phyloP scores from a whole-genome alignment of 2,888 invertebrate genomes.

The Pyrochroa serraticornis region DNA sequence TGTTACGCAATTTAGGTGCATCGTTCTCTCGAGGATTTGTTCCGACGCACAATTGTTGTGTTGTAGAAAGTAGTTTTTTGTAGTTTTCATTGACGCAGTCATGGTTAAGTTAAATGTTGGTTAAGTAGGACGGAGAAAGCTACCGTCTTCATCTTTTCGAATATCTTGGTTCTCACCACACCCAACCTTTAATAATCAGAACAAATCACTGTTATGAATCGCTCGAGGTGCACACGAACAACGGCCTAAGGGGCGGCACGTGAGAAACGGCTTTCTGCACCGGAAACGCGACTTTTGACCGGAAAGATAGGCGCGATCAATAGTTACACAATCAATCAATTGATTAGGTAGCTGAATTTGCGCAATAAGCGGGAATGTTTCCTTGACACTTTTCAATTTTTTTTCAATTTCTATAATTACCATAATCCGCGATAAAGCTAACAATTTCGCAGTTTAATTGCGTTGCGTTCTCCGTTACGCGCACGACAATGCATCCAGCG shows the following conservation, averaged over 20 bases:
- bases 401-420: too few species aligned
- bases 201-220: slow-evolving; percentile 18
- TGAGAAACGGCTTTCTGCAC: slow-evolving; percentile 1
- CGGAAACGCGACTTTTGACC: slow-evolving; percentile 1
- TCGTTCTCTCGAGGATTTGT: slow-evolving; percentile 5
- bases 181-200: slow-evolving; percentile 22
- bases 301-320: not conserved
- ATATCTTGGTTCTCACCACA: slow-evolving; percentile 21
- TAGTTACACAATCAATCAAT: too few species aligned
- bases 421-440: too few species aligned
- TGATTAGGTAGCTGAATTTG: too few species aligned
- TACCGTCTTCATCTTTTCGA: slow-evolving; percentile 10
- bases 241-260: slow-evolving; percentile 11
- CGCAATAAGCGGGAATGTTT: too few species aligned
- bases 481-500: too few species aligned
- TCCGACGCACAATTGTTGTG: slow-evolving; percentile 2
- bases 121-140: slow-evolving; percentile 37
- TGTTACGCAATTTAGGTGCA: not conserved
- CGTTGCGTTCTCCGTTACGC: too few species aligned
- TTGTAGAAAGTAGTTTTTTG: slow-evolving; percentile 37
- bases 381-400: too few species aligned
- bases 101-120: slow-evolving; percentile 27
- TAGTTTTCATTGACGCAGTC: slow-evolving; percentile 30
- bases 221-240: not conserved
- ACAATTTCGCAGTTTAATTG: too few species aligned